phyloP scores from a whole-genome alignment of 2,113 vertebrate genomes.

The Saccopteryx bilineata region DNA sequence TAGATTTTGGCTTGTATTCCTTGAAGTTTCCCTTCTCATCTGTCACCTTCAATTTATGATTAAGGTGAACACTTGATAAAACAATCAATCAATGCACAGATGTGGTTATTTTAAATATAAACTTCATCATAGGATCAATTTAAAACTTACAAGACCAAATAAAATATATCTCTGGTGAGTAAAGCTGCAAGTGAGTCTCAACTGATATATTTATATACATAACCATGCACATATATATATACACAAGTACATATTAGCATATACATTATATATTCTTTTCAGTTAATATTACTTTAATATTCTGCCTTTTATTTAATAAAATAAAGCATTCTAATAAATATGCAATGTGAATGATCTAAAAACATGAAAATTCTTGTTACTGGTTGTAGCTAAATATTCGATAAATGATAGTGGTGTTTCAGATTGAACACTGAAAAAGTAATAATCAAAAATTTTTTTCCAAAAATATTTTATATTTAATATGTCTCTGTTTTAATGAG shows the following conservation, averaged over 20 bases:
- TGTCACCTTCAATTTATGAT: not conserved
- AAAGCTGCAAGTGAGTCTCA: not conserved
- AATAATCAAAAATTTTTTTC: not conserved
- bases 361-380: not conserved
- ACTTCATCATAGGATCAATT: not conserved
- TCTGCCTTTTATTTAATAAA: not conserved
- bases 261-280: not conserved
- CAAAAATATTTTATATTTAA: not conserved
- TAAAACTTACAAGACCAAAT: not conserved
- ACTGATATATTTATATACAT: not conserved
- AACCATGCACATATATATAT: not conserved
- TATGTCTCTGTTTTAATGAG: not conserved
- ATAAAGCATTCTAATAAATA: not conserved
- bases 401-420: not conserved
- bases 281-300: not conserved
- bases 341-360: not conserved
- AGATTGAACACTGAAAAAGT: not conserved
- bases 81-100: not conserved
- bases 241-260: not conserved
- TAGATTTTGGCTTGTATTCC: not conserved
- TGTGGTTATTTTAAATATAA: not conserved
- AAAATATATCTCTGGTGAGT: not conserved
- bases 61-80: not conserved
- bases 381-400: not conserved
- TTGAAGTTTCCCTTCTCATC: not conserved